Base-by-base conservation (phyloP, 2,113 vertebrate species). In the Hepsetus odoe region DNA sequence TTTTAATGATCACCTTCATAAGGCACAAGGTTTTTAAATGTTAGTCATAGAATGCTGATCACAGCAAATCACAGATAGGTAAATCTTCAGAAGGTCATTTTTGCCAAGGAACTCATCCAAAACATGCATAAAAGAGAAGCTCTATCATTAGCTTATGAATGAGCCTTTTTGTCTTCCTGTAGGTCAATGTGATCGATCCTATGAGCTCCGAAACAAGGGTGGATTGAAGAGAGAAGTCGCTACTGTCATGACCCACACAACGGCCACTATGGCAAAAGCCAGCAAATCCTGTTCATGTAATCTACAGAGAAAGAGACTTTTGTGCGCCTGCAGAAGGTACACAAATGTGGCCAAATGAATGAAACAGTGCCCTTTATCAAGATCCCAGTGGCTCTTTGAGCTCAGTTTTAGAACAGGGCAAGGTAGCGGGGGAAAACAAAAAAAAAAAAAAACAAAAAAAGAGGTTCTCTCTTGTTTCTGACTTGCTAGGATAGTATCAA, bases 31-130 rank as follows among this genome's bases (percentile, higher is more conserved):
- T n/a, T n/a, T n/a, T n/a, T n/a, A n/a, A n/a, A n/a, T n/a, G n/a
- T n/a, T n/a, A n/a, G n/a, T n/a, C n/a, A n/a, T n/a, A n/a, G n/a
- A n/a, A n/a, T n/a, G n/a, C n/a, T n/a, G n/a, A n/a, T n/a, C n/a
- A n/a, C n/a, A n/a, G n/a, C n/a, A n/a, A n/a, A n/a, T n/a, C n/a
- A n/a, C n/a, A n/a, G 66, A 82, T 69, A 13, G 51, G 55, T 76
- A 44, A 70, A 82, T 68, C 62, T 72, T 16, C 76, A 55, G 70
- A 42, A 61, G 76, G 72, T 71, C 59, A 56, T 56, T 71, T n/a
- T 42, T 14, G 40, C 46, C 46, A 49, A 14, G 46, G 20, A 49
- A 51, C 58, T 24, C 24, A 42, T 51, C 66, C 58, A 20, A 5
- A n/a, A 13, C 35, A 30, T 35, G 32, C 68, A n/a, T 51, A 53